Conservation (phyloP, 37 sponge, comb jelly and placozoan genomes). For the Eunapius fragilis region DNA sequence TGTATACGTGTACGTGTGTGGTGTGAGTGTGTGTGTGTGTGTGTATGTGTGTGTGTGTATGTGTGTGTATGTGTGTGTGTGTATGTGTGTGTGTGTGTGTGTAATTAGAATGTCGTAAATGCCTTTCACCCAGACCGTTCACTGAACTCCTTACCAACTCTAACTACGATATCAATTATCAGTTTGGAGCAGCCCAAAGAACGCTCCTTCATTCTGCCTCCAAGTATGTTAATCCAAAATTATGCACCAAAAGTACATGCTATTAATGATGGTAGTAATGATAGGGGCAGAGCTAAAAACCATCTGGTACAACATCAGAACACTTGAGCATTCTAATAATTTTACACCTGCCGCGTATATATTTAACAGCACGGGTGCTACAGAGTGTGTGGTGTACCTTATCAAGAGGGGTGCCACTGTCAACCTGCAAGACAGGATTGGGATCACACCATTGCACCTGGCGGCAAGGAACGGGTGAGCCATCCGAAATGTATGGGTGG, state of each 20-base stretch:
- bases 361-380: conserved; percentile 70
- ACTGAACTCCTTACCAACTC: conserved; percentile 65
- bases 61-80: conserved; percentile 38
- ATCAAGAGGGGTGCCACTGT: conserved; percentile 81
- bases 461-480: conserved; percentile 92
- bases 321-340: background rate
- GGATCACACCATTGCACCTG: conserved; percentile 82
- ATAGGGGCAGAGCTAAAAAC: too few relatives aligned
- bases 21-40: conserved; percentile 5
- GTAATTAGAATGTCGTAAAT: too few relatives aligned
- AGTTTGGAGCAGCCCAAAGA: conserved; percentile 71
- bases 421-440: conserved; percentile 75
- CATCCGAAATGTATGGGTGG: too few relatives aligned
- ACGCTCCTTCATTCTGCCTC: conserved; percentile 86
- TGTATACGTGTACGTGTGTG: too few relatives aligned
- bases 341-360: background rate
- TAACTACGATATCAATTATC: conserved; percentile 60
- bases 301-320: too few relatives aligned
- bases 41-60: conserved; percentile 30
- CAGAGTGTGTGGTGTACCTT: conserved; percentile 74
- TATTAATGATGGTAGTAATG: too few relatives aligned
- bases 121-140: conserved; percentile 17
- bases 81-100: background rate
- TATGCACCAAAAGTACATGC: too few relatives aligned
- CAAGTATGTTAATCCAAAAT: conserved; percentile 44